These are phyloP conservation scores for Eretmodus cyanostictus DNA, from an alignment of 2,113 vertebrate species.

Conservation along the genomic window DNA sequence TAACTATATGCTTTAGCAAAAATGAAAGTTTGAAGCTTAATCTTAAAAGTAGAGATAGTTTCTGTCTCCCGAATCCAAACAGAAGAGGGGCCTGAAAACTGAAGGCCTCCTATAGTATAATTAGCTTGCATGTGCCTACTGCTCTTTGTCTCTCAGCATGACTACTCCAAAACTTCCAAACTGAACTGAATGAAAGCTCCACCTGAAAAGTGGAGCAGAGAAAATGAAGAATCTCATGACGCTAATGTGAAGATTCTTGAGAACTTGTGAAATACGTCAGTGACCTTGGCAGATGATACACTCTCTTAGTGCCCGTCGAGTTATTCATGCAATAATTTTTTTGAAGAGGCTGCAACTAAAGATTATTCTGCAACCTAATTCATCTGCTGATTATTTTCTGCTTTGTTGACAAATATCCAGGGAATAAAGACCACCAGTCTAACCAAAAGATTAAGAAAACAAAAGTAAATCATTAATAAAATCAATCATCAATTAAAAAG, in stretches of 20 bases:
- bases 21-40: neutral
- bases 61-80: neutral
- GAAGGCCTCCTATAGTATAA: neutral
- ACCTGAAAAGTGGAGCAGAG: neutral
- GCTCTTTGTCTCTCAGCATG: neutral
- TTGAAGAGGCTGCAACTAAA: neutral
- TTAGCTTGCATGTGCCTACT: neutral
- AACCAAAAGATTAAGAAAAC: neutral
- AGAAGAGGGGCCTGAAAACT: neutral
- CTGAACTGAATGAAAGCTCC: neutral
- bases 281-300: neutral
- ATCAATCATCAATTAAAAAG: neutral
- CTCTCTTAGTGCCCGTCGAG: neutral
- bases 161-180: neutral
- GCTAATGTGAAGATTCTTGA: rapidly evolving
- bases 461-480: neutral
- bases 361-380: neutral
- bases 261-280: neutral
- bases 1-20: neutral
- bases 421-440: neutral
- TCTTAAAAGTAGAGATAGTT: neutral
- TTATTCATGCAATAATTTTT: neutral
- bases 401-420: neutral
- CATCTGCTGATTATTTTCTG: neutral
- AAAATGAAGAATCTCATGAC: neutral